Base-by-base conservation (phyloP, 2,888 invertebrate species). In the Macrosiphum euphorbiae region DNA sequence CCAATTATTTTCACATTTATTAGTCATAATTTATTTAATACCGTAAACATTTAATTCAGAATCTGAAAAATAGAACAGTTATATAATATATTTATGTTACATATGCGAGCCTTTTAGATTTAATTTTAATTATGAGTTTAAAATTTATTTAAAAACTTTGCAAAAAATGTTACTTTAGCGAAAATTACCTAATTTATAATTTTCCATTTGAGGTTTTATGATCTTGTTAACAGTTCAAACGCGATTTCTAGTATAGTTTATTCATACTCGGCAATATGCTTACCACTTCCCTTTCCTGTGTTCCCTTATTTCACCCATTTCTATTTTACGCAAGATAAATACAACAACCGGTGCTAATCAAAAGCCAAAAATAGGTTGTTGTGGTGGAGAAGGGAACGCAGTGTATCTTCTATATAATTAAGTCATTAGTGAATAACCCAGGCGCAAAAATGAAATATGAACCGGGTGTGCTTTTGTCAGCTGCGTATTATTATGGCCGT, bases 391-490 rank as follows among this genome's bases (percentile, higher is more conserved):
- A 13, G 41, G 13, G 7, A 13, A 26, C 10, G 47, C 13, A 35
- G 13, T 35, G 52, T 55, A 58, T 91, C 85, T 85, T 91, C 91
- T 55, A 85, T 85, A 87, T 92, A 92, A 92, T 92, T 92, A 87
- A 87, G 87, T 87, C 86, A 87, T 92, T 92, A 92, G 86, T 24
- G 87, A 61, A 86, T 87, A 92, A 92, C 58, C 86, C 87, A 35
- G 92, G 86, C 92, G 35, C 92, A 61, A 61, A 87, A 87, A 92
- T 92, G 92, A 92, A 92, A 61, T 92, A 92, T 61, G 92, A 35
- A 87, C 86, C 61, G 86, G 61, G 92, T 87, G 87, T 92, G 92
- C 92, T 92, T 92, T 92, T 92, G 92, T 92, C 92, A 92, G 92
- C 58, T 86, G 86, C 35, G 50, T 91, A 91, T 85, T 91, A 85